Conservation (phyloP, 2,113 vertebrate genomes). For the Atherinomorus stipes region DNA sequence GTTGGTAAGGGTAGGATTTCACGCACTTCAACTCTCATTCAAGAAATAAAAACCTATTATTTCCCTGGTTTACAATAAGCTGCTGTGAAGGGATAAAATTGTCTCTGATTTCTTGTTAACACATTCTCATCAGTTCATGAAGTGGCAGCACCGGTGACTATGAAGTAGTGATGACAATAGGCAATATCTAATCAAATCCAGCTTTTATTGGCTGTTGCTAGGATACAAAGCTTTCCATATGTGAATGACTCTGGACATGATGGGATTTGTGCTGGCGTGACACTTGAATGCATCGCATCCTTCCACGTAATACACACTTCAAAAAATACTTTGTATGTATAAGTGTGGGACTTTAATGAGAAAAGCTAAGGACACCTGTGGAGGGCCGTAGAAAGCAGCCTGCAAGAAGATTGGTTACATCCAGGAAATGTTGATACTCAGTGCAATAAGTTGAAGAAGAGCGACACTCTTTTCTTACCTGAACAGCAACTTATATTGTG, state of each 20-base stretch:
- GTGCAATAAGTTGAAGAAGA: no score
- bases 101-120: constrained; percentile 66
- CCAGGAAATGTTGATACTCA: constrained; percentile 65
- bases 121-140: constrained; percentile 54
- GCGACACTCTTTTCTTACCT: constrained; percentile 67
- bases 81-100: constrained; percentile 43
- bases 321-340: constrained; percentile 73
- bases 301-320: constrained; percentile 63
- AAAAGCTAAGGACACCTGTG: constrained; percentile 56
- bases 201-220: constrained; percentile 74
- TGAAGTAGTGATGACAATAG: constrained; percentile 34
- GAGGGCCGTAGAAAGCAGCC: constrained; percentile 54
- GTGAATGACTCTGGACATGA: constrained; percentile 62
- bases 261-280: constrained; percentile 69
- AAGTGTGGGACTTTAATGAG: constrained; percentile 70
- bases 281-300: constrained; percentile 67
- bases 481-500: constrained; percentile 47
- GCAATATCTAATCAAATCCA: constrained; percentile 43
- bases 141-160: constrained; percentile 44
- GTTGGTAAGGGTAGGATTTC: constrained; percentile 17
- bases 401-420: constrained; percentile 66
- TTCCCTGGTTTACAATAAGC: constrained; percentile 24
- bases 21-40: constrained; percentile 34
- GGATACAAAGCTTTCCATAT: constrained; percentile 73
- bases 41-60: constrained; percentile 48